Base-by-base conservation (phyloP, 2,888 invertebrate species). In the Muschampia plurimacula region DNA sequence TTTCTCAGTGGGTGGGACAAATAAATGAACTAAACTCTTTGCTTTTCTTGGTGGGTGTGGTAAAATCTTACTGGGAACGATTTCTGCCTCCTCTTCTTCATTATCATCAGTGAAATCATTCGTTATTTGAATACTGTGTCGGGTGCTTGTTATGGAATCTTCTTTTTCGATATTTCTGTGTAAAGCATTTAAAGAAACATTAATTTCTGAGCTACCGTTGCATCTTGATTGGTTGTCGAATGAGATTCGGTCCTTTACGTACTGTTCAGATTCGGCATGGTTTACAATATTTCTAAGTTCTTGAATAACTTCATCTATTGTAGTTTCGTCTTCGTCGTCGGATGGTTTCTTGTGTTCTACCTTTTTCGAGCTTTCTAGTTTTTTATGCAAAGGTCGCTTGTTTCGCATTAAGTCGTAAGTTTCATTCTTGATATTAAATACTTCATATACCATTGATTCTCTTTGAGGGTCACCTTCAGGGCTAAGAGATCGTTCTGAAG, bases 301-400 rank as follows among this genome's bases (percentile, higher is more conserved):
- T 87, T 97, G 97, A 82, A 98, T 97, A 2, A 97, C 98, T 89
- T 97, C 97, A 81, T 98, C 97, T 75, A 98, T 97, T 2, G 97
- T 97, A 0, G 97, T 97, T 88, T 97, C 97, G 72, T 96, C 96
- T 83, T 97, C 96, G 77, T 96, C 96, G 62, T 96, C 96, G 6
- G 93, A 93, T 57, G 91, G 89, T 80, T 91, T 93, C 71, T 90
- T 92, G 49, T 84, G 83, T 32, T 77, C 81, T 63, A 79, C 85
- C 74, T 87, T 91, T 76, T 88, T 85, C 1, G 78, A 86, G 49
- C 81, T 83, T 76, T 93, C 92, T 72, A 89, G 78, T 82, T 91
- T 91, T 77, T 93, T 93, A 75, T 90, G 89, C 63, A 90, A 77
- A 3, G 89, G 86, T 74, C 93, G 86, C 80, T 92, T 93, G 82